A percentile compares a stretch with the other conserved stretches of the same genome.
Conservation (phyloP, 2,888 invertebrate species). For the Dexiosoma caninum region DNA sequence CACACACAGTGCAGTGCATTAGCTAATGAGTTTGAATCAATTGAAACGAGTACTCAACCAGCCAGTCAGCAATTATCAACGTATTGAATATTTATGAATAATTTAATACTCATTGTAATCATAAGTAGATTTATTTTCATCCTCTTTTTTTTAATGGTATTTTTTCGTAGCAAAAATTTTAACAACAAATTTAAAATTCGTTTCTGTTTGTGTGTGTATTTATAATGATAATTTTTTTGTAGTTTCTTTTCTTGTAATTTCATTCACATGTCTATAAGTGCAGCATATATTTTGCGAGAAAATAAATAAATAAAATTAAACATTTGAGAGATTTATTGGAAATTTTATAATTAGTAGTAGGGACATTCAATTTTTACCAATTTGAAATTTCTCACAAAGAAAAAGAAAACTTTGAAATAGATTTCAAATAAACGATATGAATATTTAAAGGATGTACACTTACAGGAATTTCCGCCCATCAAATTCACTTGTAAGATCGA, state of each 20-base stretch:
- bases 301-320: not conserved
- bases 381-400: no score
- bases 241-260: no score
- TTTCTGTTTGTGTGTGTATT: not conserved
- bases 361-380: no score
- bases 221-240: no score
- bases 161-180: no score
- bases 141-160: not conserved
- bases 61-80: not conserved
- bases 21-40: constrained; percentile 17
- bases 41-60: not conserved
- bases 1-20: constrained; percentile 1
- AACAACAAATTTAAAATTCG: not conserved
- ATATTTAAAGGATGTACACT: no score
- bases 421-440: no score
- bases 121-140: not conserved
- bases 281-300: not conserved
- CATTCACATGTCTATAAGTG: no score
- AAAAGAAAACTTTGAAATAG: no score
- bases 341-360: not conserved
- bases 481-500: no score
- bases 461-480: no score
- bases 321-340: not conserved
- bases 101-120: constrained; percentile 6
- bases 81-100: constrained; percentile 2